Conservation (phyloP, 2,113 vertebrate genomes). For the Brachirus orientalis region DNA sequence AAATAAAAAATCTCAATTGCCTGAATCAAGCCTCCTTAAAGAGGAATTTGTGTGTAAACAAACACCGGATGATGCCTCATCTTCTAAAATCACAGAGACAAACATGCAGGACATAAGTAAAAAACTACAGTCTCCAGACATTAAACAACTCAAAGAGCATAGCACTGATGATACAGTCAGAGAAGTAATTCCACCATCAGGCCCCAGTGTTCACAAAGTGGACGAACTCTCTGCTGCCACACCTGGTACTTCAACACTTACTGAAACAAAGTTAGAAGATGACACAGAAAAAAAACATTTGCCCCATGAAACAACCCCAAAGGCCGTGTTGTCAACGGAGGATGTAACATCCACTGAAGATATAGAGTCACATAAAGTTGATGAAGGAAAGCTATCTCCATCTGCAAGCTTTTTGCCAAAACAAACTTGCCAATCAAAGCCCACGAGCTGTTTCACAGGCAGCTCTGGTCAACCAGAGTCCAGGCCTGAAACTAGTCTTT, state of each 20-base stretch:
- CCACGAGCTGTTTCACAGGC: slow-evolving; percentile 34
- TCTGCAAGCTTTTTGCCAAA: slow-evolving; percentile 23
- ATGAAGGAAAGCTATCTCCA: slow-evolving; percentile 23
- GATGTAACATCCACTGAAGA: slow-evolving; percentile 26
- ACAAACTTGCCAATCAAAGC: slow-evolving; percentile 17
- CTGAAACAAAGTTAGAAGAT: slow-evolving; percentile 30
- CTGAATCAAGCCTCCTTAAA: slow-evolving; percentile 39
- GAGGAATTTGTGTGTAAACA: slow-evolving; percentile 26
- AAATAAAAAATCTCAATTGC: slow-evolving; percentile 45
- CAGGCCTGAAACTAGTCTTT: slow-evolving; percentile 27
- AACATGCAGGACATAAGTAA: slow-evolving; percentile 22
- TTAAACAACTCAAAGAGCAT: slow-evolving; percentile 30
- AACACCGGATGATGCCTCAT: slow-evolving; percentile 33
- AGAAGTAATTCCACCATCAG: slow-evolving; percentile 6
- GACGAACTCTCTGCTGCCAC: slow-evolving; percentile 8
- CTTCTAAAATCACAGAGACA: slow-evolving; percentile 18
- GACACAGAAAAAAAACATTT: slow-evolving; percentile 24
- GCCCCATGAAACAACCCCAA: slow-evolving; percentile 28
- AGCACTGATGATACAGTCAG: not conserved
- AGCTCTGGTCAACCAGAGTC: slow-evolving; percentile 34
- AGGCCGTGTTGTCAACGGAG: slow-evolving; percentile 35
- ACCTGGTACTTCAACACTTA: slow-evolving; percentile 13
- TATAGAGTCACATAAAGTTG: slow-evolving; percentile 19
- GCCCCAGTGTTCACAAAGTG: slow-evolving; percentile 12
- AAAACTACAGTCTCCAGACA: slow-evolving; percentile 33